Percentiles rank a stretch among this genome's conserved stretches.
These are phyloP conservation scores for Philopedon plagiatum DNA, from an alignment of 2,888 invertebrate genomes.

Conservation along the genomic window DNA sequence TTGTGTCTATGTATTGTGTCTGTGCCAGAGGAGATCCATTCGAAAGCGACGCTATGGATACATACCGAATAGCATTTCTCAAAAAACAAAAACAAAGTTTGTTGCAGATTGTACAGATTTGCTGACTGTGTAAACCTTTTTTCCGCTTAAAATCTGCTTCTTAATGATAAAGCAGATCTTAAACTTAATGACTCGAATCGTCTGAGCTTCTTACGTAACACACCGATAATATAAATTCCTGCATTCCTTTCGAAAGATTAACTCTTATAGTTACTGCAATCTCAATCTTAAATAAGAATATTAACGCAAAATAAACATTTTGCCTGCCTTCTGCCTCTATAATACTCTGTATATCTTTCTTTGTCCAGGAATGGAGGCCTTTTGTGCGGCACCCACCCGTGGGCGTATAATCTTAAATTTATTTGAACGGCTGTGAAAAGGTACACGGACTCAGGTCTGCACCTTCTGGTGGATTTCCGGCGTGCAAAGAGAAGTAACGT, in stretches of 20 bases:
- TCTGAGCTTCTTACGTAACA: no score
- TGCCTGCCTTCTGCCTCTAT: constrained; percentile 13
- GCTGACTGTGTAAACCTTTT: no score
- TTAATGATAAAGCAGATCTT: no score
- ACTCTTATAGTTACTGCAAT: constrained; percentile 53
- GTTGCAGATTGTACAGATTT: no score
- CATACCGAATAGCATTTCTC: no score
- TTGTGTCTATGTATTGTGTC: no score
- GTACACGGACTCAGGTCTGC: constrained; percentile 31
- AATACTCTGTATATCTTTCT: constrained; percentile 29
- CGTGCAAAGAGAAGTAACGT: constrained; percentile 28
- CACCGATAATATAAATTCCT: constrained; percentile 26
- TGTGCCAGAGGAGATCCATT: no score
- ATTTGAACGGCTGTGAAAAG: constrained; percentile 39
- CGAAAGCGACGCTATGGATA: no score
- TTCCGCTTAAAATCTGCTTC: no score
- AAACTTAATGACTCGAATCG: no score
- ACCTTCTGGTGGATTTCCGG: constrained; percentile 33
- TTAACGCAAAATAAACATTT: constrained; percentile 32
- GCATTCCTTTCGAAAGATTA: constrained; percentile 54
- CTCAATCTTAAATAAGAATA: constrained; percentile 41
- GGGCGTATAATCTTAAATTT: constrained; percentile 37
- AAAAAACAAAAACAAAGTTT: no score
- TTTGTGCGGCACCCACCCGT: constrained; percentile 32
- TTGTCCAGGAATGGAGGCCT: constrained; percentile 28